A percentile compares a stretch with the other conserved stretches of the same genome.
phyloP scores from a whole-genome alignment of 2,797 vertebrate species.

The Basileuterus tristriatus region DNA sequence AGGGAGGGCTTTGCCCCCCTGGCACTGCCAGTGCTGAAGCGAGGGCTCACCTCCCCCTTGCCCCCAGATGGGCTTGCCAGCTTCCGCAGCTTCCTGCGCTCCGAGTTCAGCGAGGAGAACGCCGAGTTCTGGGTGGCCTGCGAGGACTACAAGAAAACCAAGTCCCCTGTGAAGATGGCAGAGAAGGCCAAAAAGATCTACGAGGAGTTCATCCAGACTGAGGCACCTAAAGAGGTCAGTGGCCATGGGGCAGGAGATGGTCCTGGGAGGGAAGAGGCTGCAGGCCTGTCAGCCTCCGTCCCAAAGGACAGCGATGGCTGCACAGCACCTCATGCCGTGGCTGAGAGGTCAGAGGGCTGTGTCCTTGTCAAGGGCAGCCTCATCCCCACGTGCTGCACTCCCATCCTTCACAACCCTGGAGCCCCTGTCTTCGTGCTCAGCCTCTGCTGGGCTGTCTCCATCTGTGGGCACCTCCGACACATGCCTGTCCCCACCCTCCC shows the following conservation, averaged over 20 bases:
- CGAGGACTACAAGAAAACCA: constrained; percentile 93
- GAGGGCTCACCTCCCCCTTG: background rate
- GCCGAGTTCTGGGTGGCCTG: constrained; percentile 94
- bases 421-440: background rate
- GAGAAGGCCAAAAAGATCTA: constrained; percentile 93
- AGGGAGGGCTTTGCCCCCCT: fast-evolving
- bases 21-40: background rate
- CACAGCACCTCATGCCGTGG: fast-evolving
- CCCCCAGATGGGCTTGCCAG: constrained; percentile 84
- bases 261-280: background rate
- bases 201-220: constrained; percentile 91
- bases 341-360: background rate
- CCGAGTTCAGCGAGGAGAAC: constrained; percentile 97
- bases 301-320: background rate
- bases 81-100: constrained; percentile 92
- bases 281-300: background rate
- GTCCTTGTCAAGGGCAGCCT: background rate
- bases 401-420: background rate
- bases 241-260: fast-evolving
- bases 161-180: constrained; percentile 83
- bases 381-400: background rate
- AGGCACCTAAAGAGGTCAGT: constrained; percentile 94
- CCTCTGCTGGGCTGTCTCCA: background rate
- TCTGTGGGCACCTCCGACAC: fast-evolving
- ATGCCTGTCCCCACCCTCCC: too few species aligned